Percentiles rank a stretch among this genome's conserved stretches.
These are phyloP conservation scores for Athene noctua DNA, from an alignment of 2,113 vertebrate species.

Conservation along the genomic window DNA sequence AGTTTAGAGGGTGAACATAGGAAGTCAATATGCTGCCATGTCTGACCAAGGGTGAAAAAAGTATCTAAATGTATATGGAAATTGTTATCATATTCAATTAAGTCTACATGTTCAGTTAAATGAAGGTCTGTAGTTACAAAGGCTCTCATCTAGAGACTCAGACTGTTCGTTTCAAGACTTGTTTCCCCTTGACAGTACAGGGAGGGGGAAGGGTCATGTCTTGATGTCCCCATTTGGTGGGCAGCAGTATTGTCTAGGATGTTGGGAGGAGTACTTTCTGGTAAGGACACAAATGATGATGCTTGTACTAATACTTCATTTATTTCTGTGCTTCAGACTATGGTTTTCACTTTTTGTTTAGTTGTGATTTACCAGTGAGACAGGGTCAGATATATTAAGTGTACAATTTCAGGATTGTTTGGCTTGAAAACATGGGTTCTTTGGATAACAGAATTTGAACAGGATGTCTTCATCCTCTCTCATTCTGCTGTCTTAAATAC, in stretches of 20 bases:
- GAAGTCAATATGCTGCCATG: background rate
- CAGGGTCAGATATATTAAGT: background rate
- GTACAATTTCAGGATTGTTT: background rate
- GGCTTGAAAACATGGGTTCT: background rate
- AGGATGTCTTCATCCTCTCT: background rate
- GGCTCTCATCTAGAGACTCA: background rate
- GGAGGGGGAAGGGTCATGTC: background rate
- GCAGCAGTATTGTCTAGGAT: background rate
- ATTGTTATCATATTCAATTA: background rate
- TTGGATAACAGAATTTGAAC: background rate
- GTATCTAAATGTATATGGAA: background rate
- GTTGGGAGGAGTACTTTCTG: background rate
- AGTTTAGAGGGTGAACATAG: background rate
- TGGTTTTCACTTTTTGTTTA: background rate
- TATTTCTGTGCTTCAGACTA: background rate
- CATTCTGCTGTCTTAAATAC: background rate
- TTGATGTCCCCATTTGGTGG: background rate
- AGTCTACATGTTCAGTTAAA: background rate
- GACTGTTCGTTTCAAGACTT: background rate
- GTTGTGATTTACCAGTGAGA: background rate
- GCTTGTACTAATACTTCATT: background rate
- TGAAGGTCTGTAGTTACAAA: background rate
- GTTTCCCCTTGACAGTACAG: background rate
- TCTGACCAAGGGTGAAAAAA: background rate
- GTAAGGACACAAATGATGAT: fast-evolving